Evolutionary conservation across 2,113 vertebrate species (phyloP).

Genomic region (Polypterus senegalus): DNA sequence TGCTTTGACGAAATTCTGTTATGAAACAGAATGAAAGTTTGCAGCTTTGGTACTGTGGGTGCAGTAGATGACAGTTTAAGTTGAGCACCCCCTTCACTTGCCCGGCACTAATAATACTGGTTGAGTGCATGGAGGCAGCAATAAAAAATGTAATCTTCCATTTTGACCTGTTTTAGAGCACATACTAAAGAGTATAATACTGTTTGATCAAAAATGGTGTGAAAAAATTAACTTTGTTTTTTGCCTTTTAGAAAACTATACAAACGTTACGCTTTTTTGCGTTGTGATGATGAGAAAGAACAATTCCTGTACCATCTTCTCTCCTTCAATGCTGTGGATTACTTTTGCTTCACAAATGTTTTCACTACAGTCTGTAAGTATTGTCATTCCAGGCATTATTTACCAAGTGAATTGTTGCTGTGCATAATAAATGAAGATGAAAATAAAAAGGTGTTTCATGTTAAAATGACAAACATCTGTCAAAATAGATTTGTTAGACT

Average conservation of each 20-base stretch:
- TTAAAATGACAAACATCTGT: constrained; percentile 1
- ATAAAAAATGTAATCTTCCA: no score
- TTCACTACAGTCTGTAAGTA: constrained; percentile 94
- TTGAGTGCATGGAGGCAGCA: no score
- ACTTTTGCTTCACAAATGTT: constrained; percentile 97
- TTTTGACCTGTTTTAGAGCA: no score
- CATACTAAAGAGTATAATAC: no score
- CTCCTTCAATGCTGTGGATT: constrained; percentile 95
- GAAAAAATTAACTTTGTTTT: constrained; percentile 7
- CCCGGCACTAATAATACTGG: no score
- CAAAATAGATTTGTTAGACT: no score
- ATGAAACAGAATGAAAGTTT: no score
- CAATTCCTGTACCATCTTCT: constrained; percentile 96
- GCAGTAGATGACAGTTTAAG: no score
- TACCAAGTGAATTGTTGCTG: background rate
- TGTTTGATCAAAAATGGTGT: no score
- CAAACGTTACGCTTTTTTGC: constrained; percentile 93
- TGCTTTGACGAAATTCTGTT: no score
- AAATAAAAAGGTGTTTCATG: background rate
- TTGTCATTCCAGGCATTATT: background rate
- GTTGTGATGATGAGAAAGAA: constrained; percentile 96
- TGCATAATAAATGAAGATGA: background rate
- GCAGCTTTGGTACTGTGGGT: no score
- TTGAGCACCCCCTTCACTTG: no score
- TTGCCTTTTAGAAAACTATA: constrained; percentile 74